These are phyloP conservation scores for Tridacna gigas DNA, from an alignment of 2,888 invertebrate genomes.

Conservation along the genomic window DNA sequence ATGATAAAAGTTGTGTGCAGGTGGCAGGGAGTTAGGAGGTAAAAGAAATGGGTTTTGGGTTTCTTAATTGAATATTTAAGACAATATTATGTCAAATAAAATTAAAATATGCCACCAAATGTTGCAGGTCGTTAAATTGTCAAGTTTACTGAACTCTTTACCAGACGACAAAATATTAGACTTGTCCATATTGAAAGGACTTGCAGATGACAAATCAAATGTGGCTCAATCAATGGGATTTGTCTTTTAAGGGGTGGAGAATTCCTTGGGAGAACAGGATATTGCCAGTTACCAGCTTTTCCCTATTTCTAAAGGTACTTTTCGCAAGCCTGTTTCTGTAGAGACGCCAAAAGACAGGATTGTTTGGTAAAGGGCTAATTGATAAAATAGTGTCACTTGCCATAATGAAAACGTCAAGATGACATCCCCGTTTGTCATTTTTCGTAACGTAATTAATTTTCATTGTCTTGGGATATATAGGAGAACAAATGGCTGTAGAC, in stretches of 20 bases:
- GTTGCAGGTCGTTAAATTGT: constrained; percentile 65
- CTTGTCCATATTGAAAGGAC: too few species aligned
- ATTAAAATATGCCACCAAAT: constrained; percentile 64
- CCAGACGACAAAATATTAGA: too few species aligned
- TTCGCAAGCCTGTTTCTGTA: too few species aligned
- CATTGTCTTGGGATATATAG: constrained; percentile 54
- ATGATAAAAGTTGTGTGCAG: not conserved
- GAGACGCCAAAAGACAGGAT: too few species aligned
- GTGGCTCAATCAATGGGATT: too few species aligned
- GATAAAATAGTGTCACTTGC: constrained; percentile 67
- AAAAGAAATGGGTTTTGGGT: not conserved
- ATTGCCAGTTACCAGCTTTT: too few species aligned
- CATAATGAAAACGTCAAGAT: constrained; percentile 63
- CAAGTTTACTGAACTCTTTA: constrained; percentile 45
- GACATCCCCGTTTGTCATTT: constrained; percentile 53
- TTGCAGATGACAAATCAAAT: too few species aligned
- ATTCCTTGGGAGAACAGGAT: too few species aligned
- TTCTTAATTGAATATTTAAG: constrained; percentile 37
- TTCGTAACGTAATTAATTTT: constrained; percentile 62
- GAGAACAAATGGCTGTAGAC: constrained; percentile 60
- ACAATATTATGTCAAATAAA: constrained; percentile 32
- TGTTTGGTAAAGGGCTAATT: constrained; percentile 34
- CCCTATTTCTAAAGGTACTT: too few species aligned
- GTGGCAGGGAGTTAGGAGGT: not conserved
- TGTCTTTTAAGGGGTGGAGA: too few species aligned